Conservation (phyloP, 2,888 invertebrate genomes). For the Cephus spinipes region DNA sequence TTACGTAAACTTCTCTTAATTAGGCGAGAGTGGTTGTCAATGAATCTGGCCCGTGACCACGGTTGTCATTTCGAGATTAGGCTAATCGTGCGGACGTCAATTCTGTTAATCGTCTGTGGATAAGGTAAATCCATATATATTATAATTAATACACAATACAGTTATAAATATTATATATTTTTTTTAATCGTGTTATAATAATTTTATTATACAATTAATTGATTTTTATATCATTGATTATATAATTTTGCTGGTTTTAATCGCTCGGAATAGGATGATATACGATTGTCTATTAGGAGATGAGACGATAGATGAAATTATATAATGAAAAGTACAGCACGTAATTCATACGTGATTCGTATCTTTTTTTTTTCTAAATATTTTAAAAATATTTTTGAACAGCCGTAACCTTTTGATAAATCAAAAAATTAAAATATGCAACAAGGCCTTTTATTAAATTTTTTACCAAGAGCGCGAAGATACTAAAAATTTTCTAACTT, state of each 20-base stretch:
- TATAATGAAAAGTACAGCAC: too few relatives aligned
- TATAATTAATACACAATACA: background rate
- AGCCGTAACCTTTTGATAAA: too few relatives aligned
- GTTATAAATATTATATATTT: background rate
- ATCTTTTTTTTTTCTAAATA: background rate
- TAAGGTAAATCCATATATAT: background rate
- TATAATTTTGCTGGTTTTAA: too few relatives aligned
- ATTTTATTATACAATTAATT: background rate
- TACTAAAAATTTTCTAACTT: too few relatives aligned
- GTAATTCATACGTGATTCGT: background rate
- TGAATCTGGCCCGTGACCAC: background rate
- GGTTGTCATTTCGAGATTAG: background rate
- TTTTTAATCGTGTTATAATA: background rate
- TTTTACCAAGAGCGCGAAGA: background rate
- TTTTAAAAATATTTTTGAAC: too few relatives aligned
- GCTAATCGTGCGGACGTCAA: background rate
- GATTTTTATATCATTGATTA: background rate
- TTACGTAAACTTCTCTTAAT: conserved; percentile 7
- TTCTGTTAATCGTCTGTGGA: background rate
- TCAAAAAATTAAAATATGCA: background rate
- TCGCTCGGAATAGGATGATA: too few relatives aligned
- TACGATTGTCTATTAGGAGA: too few relatives aligned
- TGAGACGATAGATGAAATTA: too few relatives aligned
- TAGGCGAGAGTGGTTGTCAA: background rate
- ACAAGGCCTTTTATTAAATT: background rate